Evolutionary conservation across 92 coral and sea anemone species (phyloP).

Genomic region (Ricordea florida): DNA sequence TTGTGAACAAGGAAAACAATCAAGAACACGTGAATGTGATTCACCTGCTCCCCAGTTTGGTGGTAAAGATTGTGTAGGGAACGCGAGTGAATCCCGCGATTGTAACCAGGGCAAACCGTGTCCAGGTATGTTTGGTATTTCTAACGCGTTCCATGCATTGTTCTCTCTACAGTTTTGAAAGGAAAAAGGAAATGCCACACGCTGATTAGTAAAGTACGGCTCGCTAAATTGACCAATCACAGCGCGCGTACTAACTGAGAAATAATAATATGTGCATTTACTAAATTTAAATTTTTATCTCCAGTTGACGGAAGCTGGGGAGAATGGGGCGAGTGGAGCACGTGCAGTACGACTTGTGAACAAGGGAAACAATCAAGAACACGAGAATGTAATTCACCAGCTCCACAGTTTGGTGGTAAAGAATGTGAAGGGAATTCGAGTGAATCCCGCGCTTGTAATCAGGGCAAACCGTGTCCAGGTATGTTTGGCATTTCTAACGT

Average conservation of each 20-base stretch:
- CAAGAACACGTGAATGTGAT: constrained; percentile 45
- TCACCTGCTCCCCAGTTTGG: constrained; percentile 25
- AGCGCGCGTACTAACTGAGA: no score
- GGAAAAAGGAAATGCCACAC: no score
- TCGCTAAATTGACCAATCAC: no score
- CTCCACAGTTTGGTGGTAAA: constrained; percentile 28
- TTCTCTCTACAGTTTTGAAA: no score
- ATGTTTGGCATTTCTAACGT: no score
- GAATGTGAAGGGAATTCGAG: neutral
- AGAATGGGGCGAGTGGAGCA: constrained; percentile 51
- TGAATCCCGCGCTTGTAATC: no score
- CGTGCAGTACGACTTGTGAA: constrained; percentile 46
- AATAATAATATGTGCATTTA: no score
- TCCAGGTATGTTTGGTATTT: no score
- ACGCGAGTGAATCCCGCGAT: neutral
- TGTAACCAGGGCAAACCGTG: neutral
- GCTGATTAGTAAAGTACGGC: no score
- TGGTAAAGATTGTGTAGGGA: constrained; percentile 22
- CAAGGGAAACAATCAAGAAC: constrained; percentile 43
- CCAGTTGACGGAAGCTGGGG: constrained; percentile 1
- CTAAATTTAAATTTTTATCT: neutral
- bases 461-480: no score
- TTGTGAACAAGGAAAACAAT: constrained; percentile 41
- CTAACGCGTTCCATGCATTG: no score
- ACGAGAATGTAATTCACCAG: constrained; percentile 40